A percentile compares a stretch with the other conserved stretches of the same genome.
These are phyloP conservation scores for Gallinago nigripennis DNA, from an alignment of 2,797 vertebrate genomes.

Conservation along the genomic window DNA sequence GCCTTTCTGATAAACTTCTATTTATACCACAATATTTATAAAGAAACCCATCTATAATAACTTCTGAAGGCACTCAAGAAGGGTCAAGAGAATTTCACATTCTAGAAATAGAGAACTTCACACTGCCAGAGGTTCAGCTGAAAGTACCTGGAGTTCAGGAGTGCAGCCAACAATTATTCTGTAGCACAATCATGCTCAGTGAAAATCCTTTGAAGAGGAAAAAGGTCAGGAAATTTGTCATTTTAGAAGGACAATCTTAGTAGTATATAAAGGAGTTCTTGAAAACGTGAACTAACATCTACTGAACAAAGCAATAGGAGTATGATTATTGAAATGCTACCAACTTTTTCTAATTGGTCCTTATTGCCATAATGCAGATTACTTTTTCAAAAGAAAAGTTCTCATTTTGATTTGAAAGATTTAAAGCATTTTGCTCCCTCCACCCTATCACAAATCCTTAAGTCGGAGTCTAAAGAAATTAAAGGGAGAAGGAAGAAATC, in stretches of 20 bases:
- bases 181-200: fast-evolving
- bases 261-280: not conserved
- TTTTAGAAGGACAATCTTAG: not conserved
- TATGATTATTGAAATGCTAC: not conserved
- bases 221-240: conserved; percentile 1
- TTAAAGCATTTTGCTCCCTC: not conserved
- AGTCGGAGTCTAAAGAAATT: not conserved
- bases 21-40: not conserved
- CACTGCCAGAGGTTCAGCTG: not conserved
- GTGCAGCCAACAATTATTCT: not conserved
- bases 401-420: not conserved
- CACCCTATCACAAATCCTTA: not conserved
- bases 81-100: conserved; percentile 17
- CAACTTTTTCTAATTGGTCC: not conserved
- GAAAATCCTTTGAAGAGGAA: not conserved
- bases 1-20: not conserved
- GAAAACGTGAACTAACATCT: not conserved
- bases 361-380: not conserved
- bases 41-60: not conserved
- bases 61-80: not conserved
- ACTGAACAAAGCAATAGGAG: not conserved
- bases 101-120: not conserved
- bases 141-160: not conserved
- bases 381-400: not conserved
- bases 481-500: not conserved